These are phyloP conservation scores for Hyperopisus bebe DNA, from an alignment of 2,113 vertebrate genomes.

Conservation along the genomic window DNA sequence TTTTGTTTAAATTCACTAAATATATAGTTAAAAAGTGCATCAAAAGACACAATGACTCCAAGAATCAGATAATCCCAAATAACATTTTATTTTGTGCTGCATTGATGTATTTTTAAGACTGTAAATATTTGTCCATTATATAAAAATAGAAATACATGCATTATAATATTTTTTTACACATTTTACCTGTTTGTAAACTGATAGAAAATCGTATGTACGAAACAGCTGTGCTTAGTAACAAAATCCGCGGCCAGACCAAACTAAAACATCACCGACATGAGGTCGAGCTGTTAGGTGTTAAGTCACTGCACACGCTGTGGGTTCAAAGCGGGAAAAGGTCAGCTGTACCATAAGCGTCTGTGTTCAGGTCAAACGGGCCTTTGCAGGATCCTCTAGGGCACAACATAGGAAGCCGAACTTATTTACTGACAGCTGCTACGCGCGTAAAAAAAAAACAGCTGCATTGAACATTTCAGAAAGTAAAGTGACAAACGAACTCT, in stretches of 20 bases:
- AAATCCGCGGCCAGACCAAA: background rate
- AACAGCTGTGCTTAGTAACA: background rate
- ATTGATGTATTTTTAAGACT: background rate
- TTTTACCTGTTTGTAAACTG: background rate
- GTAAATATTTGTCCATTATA: background rate
- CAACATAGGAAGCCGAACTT: background rate
- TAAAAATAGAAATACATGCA: background rate
- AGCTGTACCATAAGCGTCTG: background rate
- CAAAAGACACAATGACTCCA: background rate
- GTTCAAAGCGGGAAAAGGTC: background rate
- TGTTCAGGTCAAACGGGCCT: background rate
- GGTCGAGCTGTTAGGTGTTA: background rate
- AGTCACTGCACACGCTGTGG: background rate
- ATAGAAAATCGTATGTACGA: background rate
- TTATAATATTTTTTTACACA: background rate
- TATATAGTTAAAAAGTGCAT: background rate
- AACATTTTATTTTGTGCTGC: background rate
- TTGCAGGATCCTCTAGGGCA: background rate
- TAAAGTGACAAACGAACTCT: background rate
- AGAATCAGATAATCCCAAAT: background rate
- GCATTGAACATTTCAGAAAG: background rate
- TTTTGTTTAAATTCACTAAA: background rate
- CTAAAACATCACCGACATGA: background rate
- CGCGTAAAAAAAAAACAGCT: background rate
- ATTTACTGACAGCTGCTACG: background rate